phyloP scores from a whole-genome alignment of 2,888 invertebrate species.

The Rugalucina vietnamica region DNA sequence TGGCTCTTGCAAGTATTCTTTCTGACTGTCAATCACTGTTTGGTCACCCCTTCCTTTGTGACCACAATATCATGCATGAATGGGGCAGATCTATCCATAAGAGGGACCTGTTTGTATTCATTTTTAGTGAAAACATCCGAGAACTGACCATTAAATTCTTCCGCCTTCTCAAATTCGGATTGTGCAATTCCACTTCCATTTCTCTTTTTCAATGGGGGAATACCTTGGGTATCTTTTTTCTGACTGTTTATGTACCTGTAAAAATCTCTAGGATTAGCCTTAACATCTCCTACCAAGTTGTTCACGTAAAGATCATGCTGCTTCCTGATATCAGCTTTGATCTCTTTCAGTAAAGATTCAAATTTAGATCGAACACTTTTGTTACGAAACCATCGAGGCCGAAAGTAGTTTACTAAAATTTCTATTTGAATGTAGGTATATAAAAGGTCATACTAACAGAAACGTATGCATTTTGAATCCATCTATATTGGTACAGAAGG shows the following conservation, averaged over 20 bases:
- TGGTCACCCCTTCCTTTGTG: no score
- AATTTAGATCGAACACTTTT: neutral
- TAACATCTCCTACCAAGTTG: neutral
- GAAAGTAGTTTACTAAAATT: neutral
- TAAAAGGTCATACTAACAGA: slow-evolving; percentile 24
- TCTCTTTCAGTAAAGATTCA: neutral
- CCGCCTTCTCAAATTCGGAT: no score
- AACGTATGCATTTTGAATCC: slow-evolving; percentile 44
- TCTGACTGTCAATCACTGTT: no score
- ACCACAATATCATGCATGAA: no score
- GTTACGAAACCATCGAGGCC: neutral
- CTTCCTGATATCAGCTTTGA: neutral
- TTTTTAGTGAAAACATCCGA: no score
- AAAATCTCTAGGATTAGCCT: neutral
- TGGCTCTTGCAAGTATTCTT: no score
- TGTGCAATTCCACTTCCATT: no score
- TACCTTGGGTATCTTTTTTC: neutral
- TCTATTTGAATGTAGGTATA: neutral
- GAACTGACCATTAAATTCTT: no score
- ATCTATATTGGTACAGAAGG: slow-evolving; percentile 28
- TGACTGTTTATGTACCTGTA: neutral
- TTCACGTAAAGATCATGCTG: neutral
- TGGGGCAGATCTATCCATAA: no score
- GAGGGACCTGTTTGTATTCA: no score
- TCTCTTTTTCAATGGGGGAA: neutral